Conservation (phyloP, 2,888 invertebrate genomes). For the Muschampia plurimacula region DNA sequence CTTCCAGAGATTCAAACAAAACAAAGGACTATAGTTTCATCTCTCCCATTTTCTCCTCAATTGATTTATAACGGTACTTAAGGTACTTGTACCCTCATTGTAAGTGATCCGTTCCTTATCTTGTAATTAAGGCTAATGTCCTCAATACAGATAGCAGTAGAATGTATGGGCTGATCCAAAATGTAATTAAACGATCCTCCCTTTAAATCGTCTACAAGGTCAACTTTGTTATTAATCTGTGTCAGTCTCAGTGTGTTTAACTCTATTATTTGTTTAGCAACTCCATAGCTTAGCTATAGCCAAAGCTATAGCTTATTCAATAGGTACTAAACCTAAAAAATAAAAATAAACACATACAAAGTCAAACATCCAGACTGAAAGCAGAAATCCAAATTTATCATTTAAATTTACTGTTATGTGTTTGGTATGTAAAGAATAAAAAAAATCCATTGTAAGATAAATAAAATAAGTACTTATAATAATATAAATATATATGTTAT, state of each 20-base stretch:
- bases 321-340: too few relatives aligned
- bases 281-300: too few relatives aligned
- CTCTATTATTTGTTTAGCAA: too few relatives aligned
- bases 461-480: too few relatives aligned
- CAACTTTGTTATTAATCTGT: background rate
- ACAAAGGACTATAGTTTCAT: slow-evolving; percentile 7
- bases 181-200: slow-evolving; percentile 18
- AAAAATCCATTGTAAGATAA: too few relatives aligned
- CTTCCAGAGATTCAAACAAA: background rate
- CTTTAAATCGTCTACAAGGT: slow-evolving; percentile 14
- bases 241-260: background rate
- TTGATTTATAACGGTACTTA: slow-evolving; percentile 34
- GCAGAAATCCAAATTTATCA: too few relatives aligned
- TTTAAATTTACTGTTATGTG: too few relatives aligned
- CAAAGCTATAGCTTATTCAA: too few relatives aligned
- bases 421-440: too few relatives aligned
- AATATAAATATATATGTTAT: too few relatives aligned
- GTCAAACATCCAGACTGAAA: too few relatives aligned
- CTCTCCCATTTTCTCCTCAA: slow-evolving; percentile 20
- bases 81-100: slow-evolving; percentile 19
- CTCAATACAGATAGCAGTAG: slow-evolving; percentile 29
- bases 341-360: too few relatives aligned
- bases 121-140: slow-evolving; percentile 34
- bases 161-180: slow-evolving; percentile 22
- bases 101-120: slow-evolving; percentile 33